A percentile compares a stretch with the other conserved stretches of the same genome.
Conservation (phyloP, 2,888 invertebrate species). For the Camptogramma bilineatum region DNA sequence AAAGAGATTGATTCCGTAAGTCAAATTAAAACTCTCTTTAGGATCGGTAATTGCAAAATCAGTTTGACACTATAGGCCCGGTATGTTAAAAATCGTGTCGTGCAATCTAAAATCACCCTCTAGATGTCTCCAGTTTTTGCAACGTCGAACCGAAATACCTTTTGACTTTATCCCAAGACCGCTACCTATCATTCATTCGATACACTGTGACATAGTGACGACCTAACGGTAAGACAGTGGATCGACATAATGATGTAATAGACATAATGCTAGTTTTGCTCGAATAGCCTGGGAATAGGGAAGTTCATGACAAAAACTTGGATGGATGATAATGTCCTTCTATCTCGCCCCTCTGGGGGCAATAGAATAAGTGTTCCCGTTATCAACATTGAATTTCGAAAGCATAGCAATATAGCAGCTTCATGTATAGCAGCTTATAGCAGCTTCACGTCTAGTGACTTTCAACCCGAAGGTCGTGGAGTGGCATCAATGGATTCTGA, state of each 20-base stretch:
- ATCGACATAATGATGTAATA: slow-evolving; percentile 12
- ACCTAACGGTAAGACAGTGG: slow-evolving; percentile 46
- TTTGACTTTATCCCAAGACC: slow-evolving; percentile 40
- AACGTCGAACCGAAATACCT: slow-evolving; percentile 2
- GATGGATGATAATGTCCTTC: not conserved
- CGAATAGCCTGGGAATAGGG: slow-evolving; percentile 47
- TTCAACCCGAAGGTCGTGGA: too few relatives aligned
- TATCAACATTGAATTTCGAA: not conserved
- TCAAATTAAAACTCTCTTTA: not conserved
- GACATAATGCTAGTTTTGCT: slow-evolving; percentile 47
- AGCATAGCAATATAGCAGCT: too few relatives aligned
- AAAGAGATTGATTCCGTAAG: too few relatives aligned
- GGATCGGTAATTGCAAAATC: too few relatives aligned
- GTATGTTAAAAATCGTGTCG: slow-evolving; percentile 1
- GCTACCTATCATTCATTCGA: slow-evolving; percentile 58
- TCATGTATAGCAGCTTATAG: too few relatives aligned
- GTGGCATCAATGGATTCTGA: too few relatives aligned
- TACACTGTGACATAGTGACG: slow-evolving; percentile 56
- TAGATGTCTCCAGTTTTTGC: slow-evolving; percentile 12
- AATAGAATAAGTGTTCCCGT: not conserved
- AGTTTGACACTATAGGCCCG: not conserved
- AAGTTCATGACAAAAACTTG: slow-evolving; percentile 22
- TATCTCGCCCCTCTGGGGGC: not conserved
- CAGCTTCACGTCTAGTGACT: too few relatives aligned
- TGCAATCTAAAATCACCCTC: not conserved